Evolutionary conservation across 2,797 vertebrate species (phyloP).

Genomic region (Orientallactaga sibirica): DNA sequence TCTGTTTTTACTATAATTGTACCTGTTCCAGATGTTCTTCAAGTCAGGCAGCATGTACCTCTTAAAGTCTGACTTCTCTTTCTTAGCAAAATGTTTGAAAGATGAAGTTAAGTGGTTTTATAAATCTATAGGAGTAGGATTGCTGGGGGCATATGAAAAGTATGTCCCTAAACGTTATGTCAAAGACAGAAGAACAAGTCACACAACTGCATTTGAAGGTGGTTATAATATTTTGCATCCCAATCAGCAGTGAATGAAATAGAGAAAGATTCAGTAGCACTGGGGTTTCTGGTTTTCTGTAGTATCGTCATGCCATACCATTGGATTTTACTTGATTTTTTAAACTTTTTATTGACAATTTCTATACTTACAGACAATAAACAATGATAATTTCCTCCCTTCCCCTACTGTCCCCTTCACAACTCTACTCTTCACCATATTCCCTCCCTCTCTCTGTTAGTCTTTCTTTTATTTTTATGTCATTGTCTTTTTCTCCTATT

Average conservation of each 20-base stretch:
- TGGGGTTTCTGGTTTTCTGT: neutral
- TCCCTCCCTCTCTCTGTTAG: too few relatives aligned
- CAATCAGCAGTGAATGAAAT: neutral
- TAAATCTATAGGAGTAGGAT: neutral
- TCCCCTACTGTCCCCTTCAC: too few relatives aligned
- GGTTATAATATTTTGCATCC: neutral
- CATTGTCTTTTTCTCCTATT: too few relatives aligned
- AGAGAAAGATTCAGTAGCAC: neutral
- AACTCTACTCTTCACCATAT: too few relatives aligned
- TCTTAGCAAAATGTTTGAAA: neutral
- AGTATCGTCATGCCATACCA: too few relatives aligned
- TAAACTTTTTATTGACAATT: neutral
- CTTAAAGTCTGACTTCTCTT: neutral
- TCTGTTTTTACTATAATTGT: neutral
- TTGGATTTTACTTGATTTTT: neutral
- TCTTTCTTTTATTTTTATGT: too few relatives aligned
- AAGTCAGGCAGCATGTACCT: neutral
- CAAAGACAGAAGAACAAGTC: neutral
- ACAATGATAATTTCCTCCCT: too few relatives aligned
- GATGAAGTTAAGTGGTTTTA: neutral
- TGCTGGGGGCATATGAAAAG: neutral
- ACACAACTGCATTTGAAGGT: neutral
- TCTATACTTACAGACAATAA: too few relatives aligned
- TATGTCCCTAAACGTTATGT: neutral
- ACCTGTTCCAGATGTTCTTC: neutral